phyloP scores from a whole-genome alignment of 2,113 vertebrate genomes.

The Hemiscyllium ocellatum region DNA sequence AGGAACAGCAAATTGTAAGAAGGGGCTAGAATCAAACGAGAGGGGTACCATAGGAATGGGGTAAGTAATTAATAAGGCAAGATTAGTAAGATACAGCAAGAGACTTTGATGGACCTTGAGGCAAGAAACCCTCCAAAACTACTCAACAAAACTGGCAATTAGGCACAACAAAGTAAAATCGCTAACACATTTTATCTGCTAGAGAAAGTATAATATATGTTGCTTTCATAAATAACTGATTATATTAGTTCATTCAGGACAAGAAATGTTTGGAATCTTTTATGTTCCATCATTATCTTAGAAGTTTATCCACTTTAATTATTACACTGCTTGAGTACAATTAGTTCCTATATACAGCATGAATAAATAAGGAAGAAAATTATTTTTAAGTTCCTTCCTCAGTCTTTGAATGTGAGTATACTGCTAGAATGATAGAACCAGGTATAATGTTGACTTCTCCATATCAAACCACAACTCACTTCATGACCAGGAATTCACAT shows the following conservation, averaged over 20 bases:
- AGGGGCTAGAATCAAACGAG: too few species aligned
- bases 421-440: neutral
- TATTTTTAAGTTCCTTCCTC: neutral
- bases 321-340: neutral
- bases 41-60: too few species aligned
- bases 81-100: too few species aligned
- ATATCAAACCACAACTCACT: neutral
- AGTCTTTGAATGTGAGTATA: neutral
- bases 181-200: neutral
- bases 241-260: neutral
- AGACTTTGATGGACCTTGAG: too few species aligned
- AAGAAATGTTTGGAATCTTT: neutral
- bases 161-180: neutral
- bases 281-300: neutral
- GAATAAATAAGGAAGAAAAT: neutral
- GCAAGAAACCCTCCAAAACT: too few species aligned
- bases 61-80: too few species aligned
- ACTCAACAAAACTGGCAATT: too few species aligned
- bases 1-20: too few species aligned
- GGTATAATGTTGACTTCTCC: neutral
- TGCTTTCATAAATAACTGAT: neutral
- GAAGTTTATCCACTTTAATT: neutral
- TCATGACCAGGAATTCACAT: neutral
- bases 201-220: neutral
- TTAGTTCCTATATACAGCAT: neutral